Percentiles rank a stretch among this genome's conserved stretches.
phyloP scores from a whole-genome alignment of 2,888 invertebrate genomes.

The Xylota segnis region DNA sequence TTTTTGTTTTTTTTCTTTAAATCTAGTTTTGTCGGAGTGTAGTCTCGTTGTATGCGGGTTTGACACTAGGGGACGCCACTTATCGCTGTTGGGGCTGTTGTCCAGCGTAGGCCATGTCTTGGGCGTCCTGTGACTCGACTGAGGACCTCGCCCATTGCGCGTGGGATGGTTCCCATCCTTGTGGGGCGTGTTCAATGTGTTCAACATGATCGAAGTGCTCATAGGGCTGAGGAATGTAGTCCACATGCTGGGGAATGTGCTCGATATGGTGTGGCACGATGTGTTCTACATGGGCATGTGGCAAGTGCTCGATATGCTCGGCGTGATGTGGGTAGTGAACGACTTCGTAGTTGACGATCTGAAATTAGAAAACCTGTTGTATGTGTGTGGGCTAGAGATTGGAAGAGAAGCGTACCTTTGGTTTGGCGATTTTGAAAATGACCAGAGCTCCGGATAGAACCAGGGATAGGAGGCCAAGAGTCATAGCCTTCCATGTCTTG shows the following conservation, averaged over 20 bases:
- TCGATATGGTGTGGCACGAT: slow-evolving; percentile 79
- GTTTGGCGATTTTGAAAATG: slow-evolving; percentile 94
- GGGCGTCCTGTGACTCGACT: slow-evolving; percentile 84
- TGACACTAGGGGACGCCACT: neutral
- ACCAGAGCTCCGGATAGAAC: slow-evolving; percentile 94
- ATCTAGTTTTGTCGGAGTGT: slow-evolving; percentile 77
- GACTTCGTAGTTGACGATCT: slow-evolving; percentile 93
- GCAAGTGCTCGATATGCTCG: slow-evolving; percentile 37
- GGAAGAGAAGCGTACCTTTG: slow-evolving; percentile 86
- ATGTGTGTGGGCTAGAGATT: neutral
- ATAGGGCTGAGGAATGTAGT: slow-evolving; percentile 81
- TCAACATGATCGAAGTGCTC: slow-evolving; percentile 84
- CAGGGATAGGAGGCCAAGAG: slow-evolving; percentile 92
- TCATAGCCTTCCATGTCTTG: slow-evolving; percentile 95
- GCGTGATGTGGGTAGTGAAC: slow-evolving; percentile 91
- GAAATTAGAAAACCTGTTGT: slow-evolving; percentile 10
- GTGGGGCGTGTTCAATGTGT: slow-evolving; percentile 85
- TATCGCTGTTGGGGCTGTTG: slow-evolving; percentile 79
- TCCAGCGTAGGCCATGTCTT: slow-evolving; percentile 83
- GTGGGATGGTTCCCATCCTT: slow-evolving; percentile 85
- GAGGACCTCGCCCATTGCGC: slow-evolving; percentile 88
- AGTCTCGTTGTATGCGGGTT: slow-evolving; percentile 70
- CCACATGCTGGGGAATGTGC: slow-evolving; percentile 80
- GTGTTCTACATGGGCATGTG: slow-evolving; percentile 84
- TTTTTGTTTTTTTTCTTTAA: slow-evolving; percentile 71